phyloP scores from a whole-genome alignment of 1,140 invertebrate species.

The Melanaphis sacchari region DNA sequence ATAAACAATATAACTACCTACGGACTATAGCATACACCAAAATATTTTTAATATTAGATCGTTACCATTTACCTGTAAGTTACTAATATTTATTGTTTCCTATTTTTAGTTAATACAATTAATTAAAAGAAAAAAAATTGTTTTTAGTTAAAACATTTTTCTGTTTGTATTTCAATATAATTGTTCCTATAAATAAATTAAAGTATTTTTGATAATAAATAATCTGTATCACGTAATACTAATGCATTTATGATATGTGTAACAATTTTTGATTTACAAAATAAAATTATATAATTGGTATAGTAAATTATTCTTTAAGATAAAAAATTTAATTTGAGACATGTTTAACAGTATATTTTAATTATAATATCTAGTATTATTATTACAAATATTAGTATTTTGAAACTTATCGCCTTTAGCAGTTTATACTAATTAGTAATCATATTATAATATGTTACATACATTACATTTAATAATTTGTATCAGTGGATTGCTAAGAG shows the following conservation, averaged over 20 bases:
- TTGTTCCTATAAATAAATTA: not conserved
- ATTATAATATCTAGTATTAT: not conserved
- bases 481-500: not conserved
- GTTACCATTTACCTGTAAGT: not conserved
- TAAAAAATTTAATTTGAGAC: not conserved
- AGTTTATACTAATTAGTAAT: not conserved
- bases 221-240: not conserved
- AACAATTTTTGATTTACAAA: not conserved
- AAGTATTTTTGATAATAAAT: not conserved
- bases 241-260: not conserved
- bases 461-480: not conserved
- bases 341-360: not conserved
- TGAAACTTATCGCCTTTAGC: not conserved
- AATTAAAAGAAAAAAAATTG: not conserved
- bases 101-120: too few species aligned
- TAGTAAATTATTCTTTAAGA: not conserved
- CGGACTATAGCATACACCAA: too few species aligned
- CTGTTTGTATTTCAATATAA: not conserved
- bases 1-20: not conserved
- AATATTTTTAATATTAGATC: too few species aligned
- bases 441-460: not conserved
- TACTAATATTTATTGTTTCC: not conserved
- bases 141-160: not conserved
- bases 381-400: not conserved
- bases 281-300: not conserved